Conservation (phyloP, 2,113 vertebrate species). For the Opisthocomus hoazin region DNA sequence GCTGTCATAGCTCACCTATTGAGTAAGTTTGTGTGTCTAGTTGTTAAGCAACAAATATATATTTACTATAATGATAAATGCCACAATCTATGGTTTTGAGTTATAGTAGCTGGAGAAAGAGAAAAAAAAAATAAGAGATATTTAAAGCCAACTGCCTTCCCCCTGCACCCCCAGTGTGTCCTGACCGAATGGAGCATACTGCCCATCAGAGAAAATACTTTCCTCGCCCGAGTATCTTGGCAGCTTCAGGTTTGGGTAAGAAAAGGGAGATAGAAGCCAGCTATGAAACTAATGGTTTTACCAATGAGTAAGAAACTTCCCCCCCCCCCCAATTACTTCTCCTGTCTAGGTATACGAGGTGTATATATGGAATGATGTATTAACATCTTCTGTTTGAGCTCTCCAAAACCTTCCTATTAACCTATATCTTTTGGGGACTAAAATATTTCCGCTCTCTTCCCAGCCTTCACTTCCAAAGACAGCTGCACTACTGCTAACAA, state of each 20-base stretch:
- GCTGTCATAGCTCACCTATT: not conserved
- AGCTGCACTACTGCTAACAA: not conserved
- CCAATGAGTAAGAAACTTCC: not conserved
- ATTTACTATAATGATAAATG: not conserved
- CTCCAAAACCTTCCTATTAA: not conserved
- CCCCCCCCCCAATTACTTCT: not conserved
- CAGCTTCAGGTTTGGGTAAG: not conserved
- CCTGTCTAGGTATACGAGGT: not conserved
- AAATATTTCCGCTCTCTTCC: not conserved
- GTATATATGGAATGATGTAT: not conserved
- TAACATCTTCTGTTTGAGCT: not conserved
- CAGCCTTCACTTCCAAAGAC: not conserved
- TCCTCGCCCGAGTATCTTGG: not conserved
- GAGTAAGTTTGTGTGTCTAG: not conserved
- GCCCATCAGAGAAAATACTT: not conserved
- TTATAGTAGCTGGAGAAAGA: not conserved
- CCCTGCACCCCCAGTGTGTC: fast-evolving
- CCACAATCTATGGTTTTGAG: not conserved
- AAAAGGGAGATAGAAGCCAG: not conserved
- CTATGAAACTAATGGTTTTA: slow-evolving; percentile 9
- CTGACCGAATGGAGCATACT: not conserved
- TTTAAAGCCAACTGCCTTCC: not conserved
- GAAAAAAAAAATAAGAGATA: not conserved
- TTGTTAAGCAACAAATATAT: not conserved
- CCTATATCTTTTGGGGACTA: not conserved